Evolutionary conservation across 2,797 vertebrate species (phyloP).

Genomic region (Gorsachius magnificus): DNA sequence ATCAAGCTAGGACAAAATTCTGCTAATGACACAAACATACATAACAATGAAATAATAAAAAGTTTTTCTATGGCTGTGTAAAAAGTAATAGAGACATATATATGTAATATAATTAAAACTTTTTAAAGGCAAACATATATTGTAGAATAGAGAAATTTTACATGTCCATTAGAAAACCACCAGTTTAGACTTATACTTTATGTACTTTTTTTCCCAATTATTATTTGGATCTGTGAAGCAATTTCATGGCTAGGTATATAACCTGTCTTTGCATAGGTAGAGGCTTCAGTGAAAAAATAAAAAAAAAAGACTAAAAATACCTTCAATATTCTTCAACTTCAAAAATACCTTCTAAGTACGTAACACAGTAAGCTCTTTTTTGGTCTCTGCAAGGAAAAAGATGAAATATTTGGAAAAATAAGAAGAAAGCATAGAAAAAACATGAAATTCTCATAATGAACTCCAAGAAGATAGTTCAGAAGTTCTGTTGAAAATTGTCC

Average conservation of each 20-base stretch:
- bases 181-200: fast-evolving
- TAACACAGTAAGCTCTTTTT: not conserved
- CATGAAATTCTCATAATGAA: not conserved
- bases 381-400: not conserved
- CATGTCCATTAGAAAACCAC: not conserved
- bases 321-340: not conserved
- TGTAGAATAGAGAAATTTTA: not conserved
- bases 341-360: not conserved
- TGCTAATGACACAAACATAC: not conserved
- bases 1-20: not conserved
- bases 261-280: fast-evolving
- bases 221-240: not conserved
- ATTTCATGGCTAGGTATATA: fast-evolving
- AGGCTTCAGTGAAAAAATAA: not conserved
- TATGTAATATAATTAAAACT: not conserved
- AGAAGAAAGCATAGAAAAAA: not conserved
- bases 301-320: not conserved
- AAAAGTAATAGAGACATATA: not conserved
- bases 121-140: not conserved
- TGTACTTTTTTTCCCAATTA: not conserved
- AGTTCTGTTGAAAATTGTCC: not conserved
- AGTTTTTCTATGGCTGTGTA: not conserved
- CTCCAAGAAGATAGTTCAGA: not conserved
- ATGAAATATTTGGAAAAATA: not conserved
- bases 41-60: not conserved